Base-by-base conservation (phyloP, 2,113 vertebrate genomes). In the Rynchops niger region DNA sequence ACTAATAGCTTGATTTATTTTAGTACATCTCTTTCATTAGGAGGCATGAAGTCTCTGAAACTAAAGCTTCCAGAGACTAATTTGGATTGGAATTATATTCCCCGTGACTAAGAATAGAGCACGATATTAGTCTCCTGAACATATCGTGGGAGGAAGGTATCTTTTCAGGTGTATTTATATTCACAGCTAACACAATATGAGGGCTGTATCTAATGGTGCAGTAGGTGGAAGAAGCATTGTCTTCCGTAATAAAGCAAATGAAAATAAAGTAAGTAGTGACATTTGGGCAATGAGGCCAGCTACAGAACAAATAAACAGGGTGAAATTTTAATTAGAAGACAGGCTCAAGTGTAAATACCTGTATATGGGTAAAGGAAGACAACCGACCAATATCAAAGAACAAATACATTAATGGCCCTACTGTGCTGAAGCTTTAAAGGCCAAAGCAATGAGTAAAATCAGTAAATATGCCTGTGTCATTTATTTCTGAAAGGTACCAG, bases 131-230 rank as follows among this genome's bases (percentile, higher is more conserved):
- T 86, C 59, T 77, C 45, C 71, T 78, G 34, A 94, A 80, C 11
- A 5, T 82, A 42, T 23, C 5, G 14, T 67, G 42, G 86, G 78
- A 63, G 38, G 91, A 66, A 86, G 49, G 36, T 88, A 13, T 40
- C 42, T 82, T 95, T 97, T 80, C 72, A 73, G 66, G 53, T 63
- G n/a, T 70, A 30, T 95, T 83, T 85, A 61, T 93, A 34, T 86
- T 95, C 89, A 67, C 70, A 93, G 14, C 36, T 42, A 73, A 70
- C 32, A 82, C 38, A 85, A 69, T 94, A 80, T 59, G n/a, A 91
- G 50, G 45, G 15, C 50, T 95, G 26, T 55, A 88, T 55, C 78
- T 95, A 52, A 70, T 25, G 30, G 32, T 55, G 50, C 30, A 89
- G 77, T 40, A 90, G 66, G 83, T 59, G n/a, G 53, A 82, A 65